phyloP scores from a whole-genome alignment of 2,797 vertebrate species.

The Ambastaia sidthimunki region DNA sequence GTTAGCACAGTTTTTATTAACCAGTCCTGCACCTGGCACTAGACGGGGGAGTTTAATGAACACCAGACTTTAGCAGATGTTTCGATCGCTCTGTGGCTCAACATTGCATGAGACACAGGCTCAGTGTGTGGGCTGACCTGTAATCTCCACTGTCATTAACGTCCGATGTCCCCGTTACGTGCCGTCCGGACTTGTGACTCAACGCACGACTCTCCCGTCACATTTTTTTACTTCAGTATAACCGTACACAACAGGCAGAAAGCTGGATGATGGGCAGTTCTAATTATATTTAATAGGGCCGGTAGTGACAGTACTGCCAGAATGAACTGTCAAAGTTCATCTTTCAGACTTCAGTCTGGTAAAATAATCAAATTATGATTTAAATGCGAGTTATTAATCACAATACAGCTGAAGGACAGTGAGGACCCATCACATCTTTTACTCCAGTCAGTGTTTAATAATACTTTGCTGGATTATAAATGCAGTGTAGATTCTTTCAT shows the following conservation, averaged over 20 bases:
- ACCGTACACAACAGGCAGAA: neutral
- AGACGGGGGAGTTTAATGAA: conserved; percentile 17
- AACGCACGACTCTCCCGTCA: conserved; percentile 28
- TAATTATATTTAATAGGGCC: conserved; percentile 27
- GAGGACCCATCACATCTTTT: neutral
- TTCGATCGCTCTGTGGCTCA: conserved; percentile 2
- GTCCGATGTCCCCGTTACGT: neutral
- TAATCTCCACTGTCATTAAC: conserved; percentile 18
- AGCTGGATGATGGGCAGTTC: conserved; percentile 32
- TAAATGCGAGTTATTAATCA: conserved; percentile 35
- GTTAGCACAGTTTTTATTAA: conserved; percentile 22
- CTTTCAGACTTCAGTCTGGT: conserved; percentile 15
- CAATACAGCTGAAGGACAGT: conserved; percentile 10
- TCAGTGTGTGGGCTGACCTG: conserved; percentile 23
- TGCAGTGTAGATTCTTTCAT: neutral
- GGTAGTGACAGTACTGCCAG: conserved; percentile 26
- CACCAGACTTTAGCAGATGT: conserved; percentile 6
- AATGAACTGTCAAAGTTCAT: conserved; percentile 28
- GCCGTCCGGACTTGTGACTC: neutral
- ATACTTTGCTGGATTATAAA: neutral
- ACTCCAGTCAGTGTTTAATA: neutral
- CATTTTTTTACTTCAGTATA: conserved; percentile 13
- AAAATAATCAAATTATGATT: conserved; percentile 36
- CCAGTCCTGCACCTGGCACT: neutral
- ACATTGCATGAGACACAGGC: conserved; percentile 15